A percentile compares a stretch with the other conserved stretches of the same genome.
phyloP scores from a whole-genome alignment of 1,140 invertebrate species.

The Sminthurinus signatus region DNA sequence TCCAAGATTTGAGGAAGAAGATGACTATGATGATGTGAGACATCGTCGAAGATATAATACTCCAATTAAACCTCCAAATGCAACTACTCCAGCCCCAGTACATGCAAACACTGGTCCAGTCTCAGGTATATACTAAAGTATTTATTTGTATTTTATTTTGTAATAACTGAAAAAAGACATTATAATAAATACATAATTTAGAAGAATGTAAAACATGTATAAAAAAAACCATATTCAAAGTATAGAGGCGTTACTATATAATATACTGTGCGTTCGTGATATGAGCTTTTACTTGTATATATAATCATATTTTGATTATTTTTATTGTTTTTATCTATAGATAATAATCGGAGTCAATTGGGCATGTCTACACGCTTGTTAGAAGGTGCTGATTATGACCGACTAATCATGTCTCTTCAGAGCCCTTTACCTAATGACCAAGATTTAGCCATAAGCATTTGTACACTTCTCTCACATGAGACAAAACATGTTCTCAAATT shows the following conservation, averaged over 20 bases:
- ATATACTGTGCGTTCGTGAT: no score
- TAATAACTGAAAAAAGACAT: no score
- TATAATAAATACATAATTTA: no score
- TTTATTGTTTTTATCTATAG: no score
- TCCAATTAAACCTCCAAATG: slow-evolving; percentile 42
- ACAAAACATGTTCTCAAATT: slow-evolving; percentile 79
- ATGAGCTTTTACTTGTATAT: slow-evolving; percentile 2
- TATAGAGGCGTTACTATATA: no score
- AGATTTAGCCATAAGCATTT: slow-evolving; percentile 96
- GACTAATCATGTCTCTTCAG: slow-evolving; percentile 77
- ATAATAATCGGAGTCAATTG: slow-evolving; percentile 56
- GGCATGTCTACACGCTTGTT: slow-evolving; percentile 65
- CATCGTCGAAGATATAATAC: slow-evolving; percentile 59
- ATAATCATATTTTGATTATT: no score
- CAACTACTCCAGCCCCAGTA: slow-evolving; percentile 48
- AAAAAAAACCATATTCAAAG: no score
- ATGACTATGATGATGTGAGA: slow-evolving; percentile 67
- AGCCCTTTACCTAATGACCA: slow-evolving; percentile 97
- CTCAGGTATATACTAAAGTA: slow-evolving; percentile 1
- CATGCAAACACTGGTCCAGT: not conserved
- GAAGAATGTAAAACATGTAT: no score
- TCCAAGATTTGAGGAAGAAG: slow-evolving; percentile 55
- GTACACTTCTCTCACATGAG: slow-evolving; percentile 89
- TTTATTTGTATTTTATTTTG: no score
- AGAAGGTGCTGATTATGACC: slow-evolving; percentile 74